Evolutionary conservation across 2,797 vertebrate species (phyloP), one percentile per base, ranked within the genome.

Genomic region (Phyllotis vaccarum): DNA sequence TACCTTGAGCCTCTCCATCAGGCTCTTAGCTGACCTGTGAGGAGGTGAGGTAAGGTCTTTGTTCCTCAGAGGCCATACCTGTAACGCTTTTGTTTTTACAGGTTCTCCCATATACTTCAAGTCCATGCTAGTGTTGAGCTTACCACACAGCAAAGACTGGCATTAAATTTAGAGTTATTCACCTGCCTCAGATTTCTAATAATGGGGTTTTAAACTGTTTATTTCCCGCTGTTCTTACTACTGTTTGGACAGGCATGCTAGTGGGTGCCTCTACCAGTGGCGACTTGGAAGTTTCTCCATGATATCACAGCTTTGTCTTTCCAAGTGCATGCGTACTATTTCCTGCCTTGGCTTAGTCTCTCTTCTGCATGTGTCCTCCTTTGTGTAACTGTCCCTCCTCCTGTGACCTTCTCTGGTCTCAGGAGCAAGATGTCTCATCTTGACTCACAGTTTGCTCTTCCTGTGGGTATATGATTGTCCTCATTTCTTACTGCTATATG

Each of bases 1-100:
- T 10, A 1, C 14, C 34, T 17, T 9, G 19, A 75, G n/a, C 68
- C 1, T 2, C 13, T 54, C 37, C 2, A 1, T 40, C 12, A 5
- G 40, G 27, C 24, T 24, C 14, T 60, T 29, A 2, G 64, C 21
- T 27, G 3, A 24, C 22, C 2, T 3, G 12, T 49, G 34, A 49
- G 11, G 10, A 31, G 3, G 19, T 40, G 17, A 7, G 83, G 62
- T 11, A 29, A 11, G 5, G n/a, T 72, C 37, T 31, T 52, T 3
- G 34, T 10, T 4, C 31, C 70, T 49, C 12, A 27, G 14, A 2
- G 21, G 16, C 49, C 58, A 34, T 21, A 56, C 4, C 49, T 43
- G 27, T 34, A n/a, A 66, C 40, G 34, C 17, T 87, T 74, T 21
- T 43, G 19, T 87, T 87, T 74, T 43, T 27, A 43, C 68, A 74